Evolutionary conservation across 2,113 vertebrate genomes (phyloP), one percentile per base, ranked within the genome.

Genomic region (Nettapus auritus): DNA sequence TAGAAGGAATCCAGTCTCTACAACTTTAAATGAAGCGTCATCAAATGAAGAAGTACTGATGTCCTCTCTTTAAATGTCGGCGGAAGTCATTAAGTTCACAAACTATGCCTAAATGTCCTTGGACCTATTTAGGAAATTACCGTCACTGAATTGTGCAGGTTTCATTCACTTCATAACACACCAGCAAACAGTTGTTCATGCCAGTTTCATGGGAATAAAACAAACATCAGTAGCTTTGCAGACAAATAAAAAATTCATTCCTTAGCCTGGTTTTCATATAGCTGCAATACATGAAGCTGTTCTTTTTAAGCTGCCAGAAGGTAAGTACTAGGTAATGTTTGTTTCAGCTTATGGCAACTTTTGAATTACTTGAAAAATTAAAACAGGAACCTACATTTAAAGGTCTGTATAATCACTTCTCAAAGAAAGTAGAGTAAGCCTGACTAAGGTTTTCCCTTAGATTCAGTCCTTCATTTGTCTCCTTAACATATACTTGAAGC

Each of bases 401-500:
- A 71, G 4, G 3, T 71, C 36, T 79, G 1, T 9, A 38, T 60
- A 44, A 78, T 6, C 1, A 25, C 8, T 84, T 80, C 36, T 60
- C 44, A 34, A 40, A 83, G 55, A 26, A 79, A 80, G 6, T 6
- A 57, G 14, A 48, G 25, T 60, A 50, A 63, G 1, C 25, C 19
- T 76, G 63, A 50, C 9, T 55, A 68, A 89, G 75, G 44, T 19
- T 29, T 63, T 92, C 19, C 11, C 3, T 68, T 59, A 53, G 16
- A 42, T 75, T 55, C 19, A 60, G 17, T 62, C 70, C 4, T 89
- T 56, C 36, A 26, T 3, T 56, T 78, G 23, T 48, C 3, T 57
- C 15, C 1, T 2, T 74, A 36, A 33, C 6, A 40, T 29, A 40
- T 3, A 26, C 0, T 0, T 57, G 29, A 40, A 63, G 31, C 18